These are phyloP conservation scores for Canis aureus DNA, from an alignment of 2,113 vertebrate genomes.

Conservation along the genomic window DNA sequence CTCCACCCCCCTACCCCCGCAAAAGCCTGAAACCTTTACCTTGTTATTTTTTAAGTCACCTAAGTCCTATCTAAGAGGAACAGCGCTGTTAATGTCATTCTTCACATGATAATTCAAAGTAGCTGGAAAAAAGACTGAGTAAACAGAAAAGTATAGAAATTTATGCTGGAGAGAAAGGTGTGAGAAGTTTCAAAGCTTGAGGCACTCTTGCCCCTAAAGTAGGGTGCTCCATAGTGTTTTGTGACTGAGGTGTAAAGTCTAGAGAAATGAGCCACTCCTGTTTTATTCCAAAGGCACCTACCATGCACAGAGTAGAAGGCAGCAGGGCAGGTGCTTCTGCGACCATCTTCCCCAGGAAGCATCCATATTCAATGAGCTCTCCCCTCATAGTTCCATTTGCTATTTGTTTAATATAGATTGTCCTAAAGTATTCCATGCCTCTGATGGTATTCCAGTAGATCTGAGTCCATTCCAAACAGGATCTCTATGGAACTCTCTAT, in stretches of 20 bases:
- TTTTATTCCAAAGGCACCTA: background rate
- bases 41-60: background rate
- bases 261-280: background rate
- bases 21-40: background rate
- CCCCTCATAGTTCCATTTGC: background rate
- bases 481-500: rapidly evolving
- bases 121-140: background rate
- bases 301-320: background rate
- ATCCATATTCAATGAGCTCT: rapidly evolving
- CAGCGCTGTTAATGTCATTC: background rate
- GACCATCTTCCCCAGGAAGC: background rate
- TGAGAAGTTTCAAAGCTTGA: background rate
- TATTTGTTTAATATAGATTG: background rate
- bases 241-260: background rate
- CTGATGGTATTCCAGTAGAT: background rate
- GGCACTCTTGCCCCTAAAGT: background rate
- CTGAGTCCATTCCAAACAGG: background rate
- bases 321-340: background rate
- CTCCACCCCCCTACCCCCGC: no score
- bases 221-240: background rate
- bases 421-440: no score
- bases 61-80: background rate
- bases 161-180: background rate
- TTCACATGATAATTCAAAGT: background rate
- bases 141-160: background rate